phyloP scores from a whole-genome alignment of 2,888 invertebrate genomes.

The Parelbella ahira region DNA sequence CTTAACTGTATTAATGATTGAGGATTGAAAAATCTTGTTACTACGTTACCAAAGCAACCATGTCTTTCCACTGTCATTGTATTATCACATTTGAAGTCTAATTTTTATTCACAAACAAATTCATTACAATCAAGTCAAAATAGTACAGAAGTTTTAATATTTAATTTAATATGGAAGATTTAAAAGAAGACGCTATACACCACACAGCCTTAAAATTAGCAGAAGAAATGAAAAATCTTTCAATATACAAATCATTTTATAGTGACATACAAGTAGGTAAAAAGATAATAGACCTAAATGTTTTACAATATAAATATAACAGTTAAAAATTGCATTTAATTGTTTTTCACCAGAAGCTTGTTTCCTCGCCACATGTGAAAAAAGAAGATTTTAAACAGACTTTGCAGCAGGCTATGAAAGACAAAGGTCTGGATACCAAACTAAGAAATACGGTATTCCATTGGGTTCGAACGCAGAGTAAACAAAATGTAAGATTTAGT shows the following conservation, averaged over 20 bases:
- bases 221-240: slow-evolving; percentile 88
- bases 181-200: slow-evolving; percentile 84
- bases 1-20: no score
- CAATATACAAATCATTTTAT: slow-evolving; percentile 88
- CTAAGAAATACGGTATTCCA: slow-evolving; percentile 92
- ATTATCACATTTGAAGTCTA: slow-evolving; percentile 10
- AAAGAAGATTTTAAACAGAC: slow-evolving; percentile 89
- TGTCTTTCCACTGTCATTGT: not conserved
- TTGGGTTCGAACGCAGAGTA: slow-evolving; percentile 83
- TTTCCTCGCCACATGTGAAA: slow-evolving; percentile 87
- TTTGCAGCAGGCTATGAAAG: slow-evolving; percentile 87
- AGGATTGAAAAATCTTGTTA: no score
- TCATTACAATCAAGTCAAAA: no score
- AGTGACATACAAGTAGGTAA: slow-evolving; percentile 91
- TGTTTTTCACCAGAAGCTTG: slow-evolving; percentile 91
- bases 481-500: slow-evolving; percentile 60
- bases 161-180: slow-evolving; percentile 70
- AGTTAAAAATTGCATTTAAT: slow-evolving; percentile 39
- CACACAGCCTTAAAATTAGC: slow-evolving; percentile 88
- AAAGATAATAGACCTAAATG: no score
- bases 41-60: slow-evolving; percentile 51
- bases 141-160: no score
- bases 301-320: no score
- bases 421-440: slow-evolving; percentile 89
- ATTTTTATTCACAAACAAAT: slow-evolving; percentile 12